A percentile compares a stretch with the other conserved stretches of the same genome.
Conservation (phyloP, 2,113 vertebrate species). For the Jaculus jaculus region DNA sequence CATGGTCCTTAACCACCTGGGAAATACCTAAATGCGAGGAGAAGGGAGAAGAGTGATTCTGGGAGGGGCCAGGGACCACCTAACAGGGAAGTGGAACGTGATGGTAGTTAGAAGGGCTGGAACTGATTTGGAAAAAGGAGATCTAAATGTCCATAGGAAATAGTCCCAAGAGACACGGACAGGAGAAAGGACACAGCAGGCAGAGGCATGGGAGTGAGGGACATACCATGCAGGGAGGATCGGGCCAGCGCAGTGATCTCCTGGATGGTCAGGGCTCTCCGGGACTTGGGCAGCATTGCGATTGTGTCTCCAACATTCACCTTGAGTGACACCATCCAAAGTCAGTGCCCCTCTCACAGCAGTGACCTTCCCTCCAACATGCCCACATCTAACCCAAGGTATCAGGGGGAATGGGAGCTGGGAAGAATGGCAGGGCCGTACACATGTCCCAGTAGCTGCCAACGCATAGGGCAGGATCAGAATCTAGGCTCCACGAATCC, state of each 20-base stretch:
- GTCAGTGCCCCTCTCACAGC: slow-evolving; percentile 43
- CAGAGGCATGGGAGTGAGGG: not conserved
- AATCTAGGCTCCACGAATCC: not conserved
- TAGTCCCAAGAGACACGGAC: not conserved
- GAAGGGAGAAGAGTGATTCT: not conserved
- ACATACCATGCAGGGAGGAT: slow-evolving; percentile 95
- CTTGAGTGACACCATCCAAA: slow-evolving; percentile 79
- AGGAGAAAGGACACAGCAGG: not conserved
- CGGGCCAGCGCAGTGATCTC: slow-evolving; percentile 97
- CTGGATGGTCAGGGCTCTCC: slow-evolving; percentile 97
- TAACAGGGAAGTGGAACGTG: not conserved
- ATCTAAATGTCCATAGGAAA: not conserved
- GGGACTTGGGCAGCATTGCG: slow-evolving; percentile 99
- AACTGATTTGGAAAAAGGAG: not conserved
- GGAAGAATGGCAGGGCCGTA: not conserved
- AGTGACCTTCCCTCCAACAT: not conserved
- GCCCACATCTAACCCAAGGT: not conserved
- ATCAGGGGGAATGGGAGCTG: not conserved
- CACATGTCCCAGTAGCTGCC: not conserved
- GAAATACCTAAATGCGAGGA: slow-evolving; percentile 90
- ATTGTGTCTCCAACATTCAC: slow-evolving; percentile 98
- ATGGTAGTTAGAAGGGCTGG: not conserved
- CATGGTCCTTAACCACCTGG: slow-evolving; percentile 98
- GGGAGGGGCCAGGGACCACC: not conserved
- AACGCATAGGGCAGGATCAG: not conserved